Percentiles rank a stretch among this genome's conserved stretches.
These are phyloP conservation scores for Hipposideros larvatus DNA, from an alignment of 2,797 vertebrate species.

Conservation along the genomic window DNA sequence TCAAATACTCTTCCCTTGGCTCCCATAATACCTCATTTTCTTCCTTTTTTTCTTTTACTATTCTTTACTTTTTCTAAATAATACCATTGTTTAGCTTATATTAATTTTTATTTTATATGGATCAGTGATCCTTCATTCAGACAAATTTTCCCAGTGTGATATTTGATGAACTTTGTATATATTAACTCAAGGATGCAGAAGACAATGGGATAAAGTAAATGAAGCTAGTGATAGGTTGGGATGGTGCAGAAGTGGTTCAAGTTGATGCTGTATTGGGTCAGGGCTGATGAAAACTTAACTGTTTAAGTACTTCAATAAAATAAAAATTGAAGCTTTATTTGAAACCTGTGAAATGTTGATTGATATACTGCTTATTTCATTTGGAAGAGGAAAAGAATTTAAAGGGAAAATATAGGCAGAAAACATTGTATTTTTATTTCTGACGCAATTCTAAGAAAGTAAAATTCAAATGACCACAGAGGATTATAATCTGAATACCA, in stretches of 20 bases:
- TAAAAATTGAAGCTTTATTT: constrained; percentile 40
- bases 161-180: neutral
- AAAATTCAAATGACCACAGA: constrained; percentile 44
- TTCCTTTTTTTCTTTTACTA: constrained; percentile 23
- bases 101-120: neutral
- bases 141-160: neutral
- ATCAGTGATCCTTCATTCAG: neutral
- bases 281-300: neutral
- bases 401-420: constrained; percentile 7
- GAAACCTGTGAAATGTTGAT: neutral
- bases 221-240: neutral
- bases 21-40: neutral
- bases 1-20: neutral
- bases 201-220: neutral
- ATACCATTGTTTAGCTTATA: neutral
- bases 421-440: constrained; percentile 1
- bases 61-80: neutral
- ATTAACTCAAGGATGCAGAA: neutral
- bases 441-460: neutral
- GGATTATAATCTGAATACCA: constrained; percentile 5
- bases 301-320: constrained; percentile 25
- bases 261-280: neutral
- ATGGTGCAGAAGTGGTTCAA: neutral
- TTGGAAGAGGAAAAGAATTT: neutral
- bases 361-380: neutral